Evolutionary conservation across 2,888 invertebrate species (phyloP).

Genomic region (Galerucella pusilla): DNA sequence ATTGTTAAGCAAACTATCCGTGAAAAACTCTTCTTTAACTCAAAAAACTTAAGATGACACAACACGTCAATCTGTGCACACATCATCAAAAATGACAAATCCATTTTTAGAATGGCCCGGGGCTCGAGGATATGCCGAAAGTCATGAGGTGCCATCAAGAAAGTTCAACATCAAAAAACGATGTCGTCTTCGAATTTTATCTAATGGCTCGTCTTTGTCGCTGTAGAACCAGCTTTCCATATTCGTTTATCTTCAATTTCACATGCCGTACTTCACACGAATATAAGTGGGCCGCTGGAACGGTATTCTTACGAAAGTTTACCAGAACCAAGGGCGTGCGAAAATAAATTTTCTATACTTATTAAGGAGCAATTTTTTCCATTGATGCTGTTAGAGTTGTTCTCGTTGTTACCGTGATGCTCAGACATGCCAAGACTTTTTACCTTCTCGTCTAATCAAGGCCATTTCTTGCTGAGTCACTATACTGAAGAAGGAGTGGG

Average conservation of each 20-base stretch:
- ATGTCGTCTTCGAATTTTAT: conserved; percentile 54
- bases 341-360: not conserved
- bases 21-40: not conserved
- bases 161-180: conserved; percentile 58
- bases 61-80: conserved; percentile 12
- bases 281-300: conserved; percentile 12
- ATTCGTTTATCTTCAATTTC: conserved; percentile 24
- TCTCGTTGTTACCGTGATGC: too few species aligned
- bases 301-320: conserved; percentile 11
- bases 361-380: too few species aligned
- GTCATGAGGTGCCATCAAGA: conserved; percentile 62
- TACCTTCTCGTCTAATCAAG: too few species aligned
- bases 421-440: too few species aligned
- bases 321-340: conserved; percentile 7
- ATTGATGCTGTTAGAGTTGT: too few species aligned
- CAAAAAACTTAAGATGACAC: not conserved
- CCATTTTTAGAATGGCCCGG: conserved; percentile 35
- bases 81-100: conserved; percentile 18
- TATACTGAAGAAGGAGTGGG: too few species aligned
- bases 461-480: too few species aligned
- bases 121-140: conserved; percentile 61
- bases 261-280: not conserved
- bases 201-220: conserved; percentile 61
- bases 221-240: conserved; percentile 52
- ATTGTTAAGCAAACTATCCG: not conserved